Percentiles rank a stretch among this genome's conserved stretches.
Conservation (phyloP, 2,113 vertebrate species). For the Tichodroma muraria region DNA sequence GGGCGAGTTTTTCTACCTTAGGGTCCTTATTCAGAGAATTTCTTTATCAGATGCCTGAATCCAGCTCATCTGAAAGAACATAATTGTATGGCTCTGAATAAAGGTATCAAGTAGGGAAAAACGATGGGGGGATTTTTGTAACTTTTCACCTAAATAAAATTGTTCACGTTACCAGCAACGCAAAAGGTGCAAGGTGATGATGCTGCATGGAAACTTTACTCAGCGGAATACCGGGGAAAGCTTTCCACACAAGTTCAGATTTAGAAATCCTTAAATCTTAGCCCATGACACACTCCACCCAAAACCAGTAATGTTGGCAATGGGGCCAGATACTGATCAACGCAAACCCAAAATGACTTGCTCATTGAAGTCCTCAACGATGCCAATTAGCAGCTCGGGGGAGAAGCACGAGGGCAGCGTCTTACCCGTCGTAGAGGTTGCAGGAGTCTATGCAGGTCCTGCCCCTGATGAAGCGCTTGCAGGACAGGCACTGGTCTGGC, state of each 20-base stretch:
- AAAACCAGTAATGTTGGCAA: not conserved
- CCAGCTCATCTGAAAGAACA: not conserved
- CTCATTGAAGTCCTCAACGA: not conserved
- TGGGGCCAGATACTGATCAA: not conserved
- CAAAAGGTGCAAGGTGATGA: not conserved
- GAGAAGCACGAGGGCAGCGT: not conserved
- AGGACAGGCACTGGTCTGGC: slow-evolving; percentile 91
- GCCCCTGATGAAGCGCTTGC: slow-evolving; percentile 87
- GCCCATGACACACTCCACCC: not conserved
- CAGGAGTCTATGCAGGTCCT: slow-evolving; percentile 88
- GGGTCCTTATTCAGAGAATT: not conserved
- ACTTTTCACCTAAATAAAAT: not conserved
- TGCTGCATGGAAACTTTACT: not conserved
- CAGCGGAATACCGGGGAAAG: not conserved
- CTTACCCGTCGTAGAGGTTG: slow-evolving; percentile 92
- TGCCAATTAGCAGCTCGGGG: not conserved
- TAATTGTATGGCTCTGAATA: not conserved
- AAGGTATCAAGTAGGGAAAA: not conserved
- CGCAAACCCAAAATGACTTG: not conserved
- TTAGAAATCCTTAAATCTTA: not conserved
- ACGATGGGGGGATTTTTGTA: fast-evolving
- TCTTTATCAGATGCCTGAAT: not conserved
- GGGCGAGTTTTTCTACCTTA: not conserved
- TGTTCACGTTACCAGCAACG: not conserved
- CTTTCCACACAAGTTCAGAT: not conserved